Percentiles rank a stretch among this genome's conserved stretches.
phyloP scores from a whole-genome alignment of 2,113 vertebrate species.

The Cynopterus brachyotis region DNA sequence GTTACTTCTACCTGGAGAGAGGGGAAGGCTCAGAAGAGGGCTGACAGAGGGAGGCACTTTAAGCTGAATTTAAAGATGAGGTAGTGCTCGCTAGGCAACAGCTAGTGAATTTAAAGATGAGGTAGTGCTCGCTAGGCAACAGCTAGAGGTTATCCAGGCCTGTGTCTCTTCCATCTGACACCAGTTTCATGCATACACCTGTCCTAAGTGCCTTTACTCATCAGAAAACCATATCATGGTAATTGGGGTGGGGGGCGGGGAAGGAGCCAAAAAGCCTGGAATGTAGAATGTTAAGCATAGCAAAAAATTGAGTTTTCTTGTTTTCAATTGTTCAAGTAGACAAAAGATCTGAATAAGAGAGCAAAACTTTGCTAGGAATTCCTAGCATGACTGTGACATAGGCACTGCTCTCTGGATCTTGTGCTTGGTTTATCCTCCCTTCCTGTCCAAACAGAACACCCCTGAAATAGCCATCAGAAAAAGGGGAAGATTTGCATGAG shows the following conservation, averaged over 20 bases:
- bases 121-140: not conserved
- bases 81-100: not conserved
- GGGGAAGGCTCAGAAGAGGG: not conserved
- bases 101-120: not conserved
- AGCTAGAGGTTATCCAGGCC: not conserved
- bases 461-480: not conserved
- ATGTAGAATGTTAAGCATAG: not conserved
- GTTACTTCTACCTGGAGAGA: not conserved
- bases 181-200: not conserved
- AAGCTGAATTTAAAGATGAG: not conserved
- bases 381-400: not conserved
- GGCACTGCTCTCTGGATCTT: not conserved
- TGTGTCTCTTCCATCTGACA: fast-evolving
- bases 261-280: not conserved
- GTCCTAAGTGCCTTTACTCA: not conserved
- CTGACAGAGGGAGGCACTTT: too few species aligned
- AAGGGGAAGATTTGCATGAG: not conserved
- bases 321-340: not conserved
- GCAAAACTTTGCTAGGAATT: not conserved
- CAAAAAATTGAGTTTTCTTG: not conserved
- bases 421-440: too few species aligned
- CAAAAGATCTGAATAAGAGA: not conserved
- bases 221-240: not conserved
- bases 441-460: not conserved
- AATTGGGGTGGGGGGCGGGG: not conserved